Percentiles rank a stretch among this genome's conserved stretches.
Evolutionary conservation across 2,797 vertebrate genomes (phyloP).

Genomic region (Sciaenops ocellatus): DNA sequence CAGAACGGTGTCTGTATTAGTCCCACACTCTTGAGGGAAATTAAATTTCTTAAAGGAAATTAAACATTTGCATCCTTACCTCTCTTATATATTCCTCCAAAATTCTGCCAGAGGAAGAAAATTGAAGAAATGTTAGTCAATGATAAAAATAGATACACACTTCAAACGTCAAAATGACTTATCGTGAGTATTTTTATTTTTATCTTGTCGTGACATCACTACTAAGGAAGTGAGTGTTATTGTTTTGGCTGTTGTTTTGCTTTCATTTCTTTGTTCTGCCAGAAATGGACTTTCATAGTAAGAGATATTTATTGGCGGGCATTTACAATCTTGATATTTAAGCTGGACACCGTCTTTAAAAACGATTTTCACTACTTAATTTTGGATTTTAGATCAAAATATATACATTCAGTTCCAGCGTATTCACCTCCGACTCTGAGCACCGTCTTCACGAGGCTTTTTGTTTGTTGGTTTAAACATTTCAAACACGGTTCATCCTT

Average conservation of each 20-base stretch:
- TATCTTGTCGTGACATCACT: too few species aligned
- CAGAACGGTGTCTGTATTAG: background rate
- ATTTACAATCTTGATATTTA: background rate
- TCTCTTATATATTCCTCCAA: background rate
- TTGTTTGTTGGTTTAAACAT: conserved; percentile 9
- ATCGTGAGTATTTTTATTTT: background rate
- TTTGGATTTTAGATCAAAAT: background rate
- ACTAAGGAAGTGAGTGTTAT: background rate
- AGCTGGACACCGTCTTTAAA: background rate
- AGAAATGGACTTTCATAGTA: background rate
- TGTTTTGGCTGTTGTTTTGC: background rate
- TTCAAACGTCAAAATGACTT: background rate
- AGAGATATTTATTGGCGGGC: background rate
- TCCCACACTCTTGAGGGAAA: conserved; percentile 15
- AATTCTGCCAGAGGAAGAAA: background rate
- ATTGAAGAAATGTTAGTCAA: background rate
- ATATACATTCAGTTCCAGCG: background rate
- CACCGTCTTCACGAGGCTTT: background rate
- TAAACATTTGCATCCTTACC: conserved; percentile 4
- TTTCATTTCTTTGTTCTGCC: background rate
- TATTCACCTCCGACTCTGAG: background rate
- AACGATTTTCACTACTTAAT: background rate
- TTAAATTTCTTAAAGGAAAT: conserved; percentile 9
- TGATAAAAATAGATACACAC: background rate
- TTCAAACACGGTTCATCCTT: conserved; percentile 20